phyloP scores from a whole-genome alignment of 2,888 invertebrate species.

The Nomada lathburiana region DNA sequence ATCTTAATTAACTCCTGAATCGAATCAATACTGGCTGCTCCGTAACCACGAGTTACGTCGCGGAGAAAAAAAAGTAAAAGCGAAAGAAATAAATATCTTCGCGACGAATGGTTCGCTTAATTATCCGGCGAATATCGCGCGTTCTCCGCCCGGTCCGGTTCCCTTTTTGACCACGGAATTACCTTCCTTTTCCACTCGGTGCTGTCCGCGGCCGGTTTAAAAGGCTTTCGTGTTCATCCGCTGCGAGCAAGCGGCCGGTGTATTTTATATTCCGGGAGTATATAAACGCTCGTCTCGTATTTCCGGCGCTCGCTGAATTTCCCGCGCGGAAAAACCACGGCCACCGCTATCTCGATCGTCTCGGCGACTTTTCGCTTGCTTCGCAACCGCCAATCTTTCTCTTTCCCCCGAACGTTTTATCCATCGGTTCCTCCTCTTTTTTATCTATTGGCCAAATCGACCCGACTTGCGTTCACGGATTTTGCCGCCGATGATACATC shows the following conservation, averaged over 20 bases:
- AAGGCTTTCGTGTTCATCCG: slow-evolving; percentile 28
- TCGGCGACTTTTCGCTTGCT: background rate
- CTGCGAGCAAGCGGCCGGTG: slow-evolving; percentile 29
- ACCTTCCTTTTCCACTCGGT: slow-evolving; percentile 16
- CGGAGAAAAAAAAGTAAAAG: background rate
- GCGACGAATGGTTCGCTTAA: slow-evolving; percentile 20
- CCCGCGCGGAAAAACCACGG: slow-evolving; percentile 28
- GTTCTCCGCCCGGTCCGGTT: background rate
- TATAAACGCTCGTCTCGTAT: slow-evolving; percentile 31
- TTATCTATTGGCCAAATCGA: background rate
- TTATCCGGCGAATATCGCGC: slow-evolving; percentile 16
- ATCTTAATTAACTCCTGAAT: slow-evolving; percentile 40
- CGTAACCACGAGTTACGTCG: background rate
- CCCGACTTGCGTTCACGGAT: slow-evolving; percentile 38
- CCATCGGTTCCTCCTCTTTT: background rate
- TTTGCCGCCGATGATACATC: slow-evolving; percentile 46
- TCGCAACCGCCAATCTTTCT: too few species aligned
- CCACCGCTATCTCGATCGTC: background rate
- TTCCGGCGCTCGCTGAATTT: slow-evolving; percentile 43
- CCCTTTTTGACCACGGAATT: slow-evolving; percentile 6
- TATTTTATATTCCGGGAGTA: slow-evolving; percentile 43
- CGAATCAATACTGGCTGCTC: background rate
- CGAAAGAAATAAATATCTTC: background rate
- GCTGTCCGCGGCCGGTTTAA: slow-evolving; percentile 20
- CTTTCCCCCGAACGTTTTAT: too few species aligned